Evolutionary conservation across 2,888 invertebrate species (phyloP), one percentile per base, ranked within the genome.

Genomic region (Metacarcinus magister): DNA sequence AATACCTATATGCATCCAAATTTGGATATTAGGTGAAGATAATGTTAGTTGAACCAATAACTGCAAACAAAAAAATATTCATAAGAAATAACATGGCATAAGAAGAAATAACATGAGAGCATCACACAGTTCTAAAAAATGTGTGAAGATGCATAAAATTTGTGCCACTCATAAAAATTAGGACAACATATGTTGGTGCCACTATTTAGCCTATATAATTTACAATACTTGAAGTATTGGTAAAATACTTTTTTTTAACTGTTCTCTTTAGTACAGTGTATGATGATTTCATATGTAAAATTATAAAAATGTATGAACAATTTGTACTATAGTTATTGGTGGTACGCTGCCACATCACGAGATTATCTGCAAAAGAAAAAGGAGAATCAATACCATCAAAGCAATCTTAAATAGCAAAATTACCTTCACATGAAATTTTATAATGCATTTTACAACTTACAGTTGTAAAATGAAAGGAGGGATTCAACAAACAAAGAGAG

Each of bases 271-370:
- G 39, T 54, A 89, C 46, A 44, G 54, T 60, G 39, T 32, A 90
- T 90, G 44, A 39, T 94, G 67, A 87, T 48, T 89, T 89, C 46
- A 95, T 44, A 93, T 54, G 60, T 93, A 95, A 95, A 60, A 92
- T 93, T 48, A 92, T 87, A 93, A 60, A 87, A 95, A 87, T 39
- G 87, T 95, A 95, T 95, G 95, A 95, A 95, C 95, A 96, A 93
- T 96, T 96, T 96, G 96, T 96, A 96, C 96, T 96, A 95, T 96
- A 82, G 48, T 91, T 75, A 94, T 91, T 39, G 67, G 32, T 94
- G 94, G 91, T 82, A 48, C 44, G 90, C 90, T 60, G 95, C 87
- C 94, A 44, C 54, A 94, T 96, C 96, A 96, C 95, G 96, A 96
- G 54, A 96, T 96, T 93, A 96, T 96, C 96, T 96, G 96, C 10